Percentiles rank a stretch among this genome's conserved stretches.
phyloP scores from a whole-genome alignment of 2,113 vertebrate genomes.

The Oncorhynchus mykiss region DNA sequence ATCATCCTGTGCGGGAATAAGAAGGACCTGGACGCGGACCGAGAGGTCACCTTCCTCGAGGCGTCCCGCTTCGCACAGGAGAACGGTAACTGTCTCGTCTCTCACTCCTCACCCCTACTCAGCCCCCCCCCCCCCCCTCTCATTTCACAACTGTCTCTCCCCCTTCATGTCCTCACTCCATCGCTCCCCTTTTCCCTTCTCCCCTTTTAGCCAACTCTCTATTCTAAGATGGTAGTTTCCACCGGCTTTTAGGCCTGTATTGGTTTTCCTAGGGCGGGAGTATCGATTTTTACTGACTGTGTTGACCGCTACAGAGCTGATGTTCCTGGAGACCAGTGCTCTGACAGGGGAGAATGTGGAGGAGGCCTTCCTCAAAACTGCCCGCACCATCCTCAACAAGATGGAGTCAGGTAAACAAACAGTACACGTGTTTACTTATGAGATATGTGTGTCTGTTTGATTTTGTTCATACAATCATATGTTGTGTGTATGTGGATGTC shows the following conservation, averaged over 20 bases:
- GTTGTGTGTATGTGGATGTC: background rate
- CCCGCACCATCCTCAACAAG: slow-evolving; percentile 89
- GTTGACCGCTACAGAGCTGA: slow-evolving; percentile 73
- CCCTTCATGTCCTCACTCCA: background rate
- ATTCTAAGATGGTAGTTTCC: too few species aligned
- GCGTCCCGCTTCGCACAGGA: slow-evolving; percentile 92
- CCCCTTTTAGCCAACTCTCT: background rate
- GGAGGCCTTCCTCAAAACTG: slow-evolving; percentile 89
- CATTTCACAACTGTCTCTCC: background rate
- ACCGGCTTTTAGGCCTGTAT: too few species aligned
- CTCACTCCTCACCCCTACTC: background rate
- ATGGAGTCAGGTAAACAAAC: slow-evolving; percentile 84
- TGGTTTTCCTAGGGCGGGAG: too few species aligned
- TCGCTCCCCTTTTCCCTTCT: background rate
- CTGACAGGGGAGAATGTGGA: slow-evolving; percentile 92
- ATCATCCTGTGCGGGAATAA: slow-evolving; percentile 94
- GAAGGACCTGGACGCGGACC: slow-evolving; percentile 89
- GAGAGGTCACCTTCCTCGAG: slow-evolving; percentile 91
- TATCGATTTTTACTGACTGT: too few species aligned
- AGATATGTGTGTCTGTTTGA: background rate
- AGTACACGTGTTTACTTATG: background rate
- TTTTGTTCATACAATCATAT: background rate
- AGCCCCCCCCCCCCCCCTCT: background rate
- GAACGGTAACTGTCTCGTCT: slow-evolving; percentile 73
- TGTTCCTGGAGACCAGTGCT: slow-evolving; percentile 92